A percentile compares a stretch with the other conserved stretches of the same genome.
Conservation (phyloP, 1,140 invertebrate species). For the Chironomus tepperi region DNA sequence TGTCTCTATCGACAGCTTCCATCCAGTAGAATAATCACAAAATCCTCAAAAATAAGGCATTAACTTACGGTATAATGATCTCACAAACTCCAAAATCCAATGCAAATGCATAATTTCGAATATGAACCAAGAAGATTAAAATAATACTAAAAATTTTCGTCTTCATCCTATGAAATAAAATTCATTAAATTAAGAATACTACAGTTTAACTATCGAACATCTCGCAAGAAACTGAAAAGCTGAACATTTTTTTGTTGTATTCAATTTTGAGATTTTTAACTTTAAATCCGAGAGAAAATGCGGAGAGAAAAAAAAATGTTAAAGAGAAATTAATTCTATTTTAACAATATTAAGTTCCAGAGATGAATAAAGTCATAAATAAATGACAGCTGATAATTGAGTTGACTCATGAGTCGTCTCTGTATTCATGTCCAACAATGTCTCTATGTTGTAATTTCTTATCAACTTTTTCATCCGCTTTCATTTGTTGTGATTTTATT, state of each 20-base stretch:
- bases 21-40: no score
- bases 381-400: no score
- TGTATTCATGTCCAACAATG: no score
- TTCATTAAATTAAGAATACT: not conserved
- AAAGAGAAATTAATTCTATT: not conserved
- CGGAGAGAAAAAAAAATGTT: not conserved
- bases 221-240: not conserved
- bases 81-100: not conserved
- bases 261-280: not conserved
- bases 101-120: not conserved
- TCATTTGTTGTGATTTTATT: no score
- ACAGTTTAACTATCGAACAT: not conserved
- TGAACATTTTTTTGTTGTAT: no score
- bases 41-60: no score
- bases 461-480: no score
- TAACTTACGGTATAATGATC: not conserved
- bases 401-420: no score
- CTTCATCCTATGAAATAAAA: not conserved
- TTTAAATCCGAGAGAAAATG: not conserved
- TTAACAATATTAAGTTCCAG: no score
- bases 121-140: not conserved
- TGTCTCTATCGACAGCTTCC: no score
- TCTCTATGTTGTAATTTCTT: no score
- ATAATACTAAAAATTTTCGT: conserved; percentile 9
- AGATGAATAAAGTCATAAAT: no score